phyloP scores from a whole-genome alignment of 2,113 vertebrate genomes.

The Myrmecobius fasciatus region DNA sequence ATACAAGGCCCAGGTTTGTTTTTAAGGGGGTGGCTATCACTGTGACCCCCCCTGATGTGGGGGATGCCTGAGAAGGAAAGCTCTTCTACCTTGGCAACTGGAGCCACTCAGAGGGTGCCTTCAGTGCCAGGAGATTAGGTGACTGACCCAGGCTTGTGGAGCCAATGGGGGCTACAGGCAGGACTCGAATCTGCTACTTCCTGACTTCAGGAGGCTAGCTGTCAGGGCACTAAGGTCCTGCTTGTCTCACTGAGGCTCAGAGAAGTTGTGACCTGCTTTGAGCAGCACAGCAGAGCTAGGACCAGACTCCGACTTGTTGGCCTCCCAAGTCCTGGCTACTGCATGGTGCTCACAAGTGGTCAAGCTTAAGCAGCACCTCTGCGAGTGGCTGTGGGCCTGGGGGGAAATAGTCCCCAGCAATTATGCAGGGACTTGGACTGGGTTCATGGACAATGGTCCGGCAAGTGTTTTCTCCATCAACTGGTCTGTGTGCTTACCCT shows the following conservation, averaged over 20 bases:
- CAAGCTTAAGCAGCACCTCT: neutral
- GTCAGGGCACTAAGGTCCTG: rapidly evolving
- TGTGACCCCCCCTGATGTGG: neutral
- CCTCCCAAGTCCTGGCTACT: neutral
- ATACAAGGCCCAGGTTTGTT: neutral
- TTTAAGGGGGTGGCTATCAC: neutral
- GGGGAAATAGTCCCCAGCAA: neutral
- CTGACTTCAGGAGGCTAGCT: no score
- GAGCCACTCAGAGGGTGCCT: no score
- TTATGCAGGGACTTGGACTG: no score
- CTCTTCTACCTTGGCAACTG: neutral
- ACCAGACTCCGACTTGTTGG: neutral
- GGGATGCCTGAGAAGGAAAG: neutral
- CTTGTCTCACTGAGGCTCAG: neutral
- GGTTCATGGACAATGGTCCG: neutral
- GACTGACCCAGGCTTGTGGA: constrained; percentile 4
- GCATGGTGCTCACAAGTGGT: neutral
- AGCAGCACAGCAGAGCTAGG: neutral
- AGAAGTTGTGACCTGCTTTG: rapidly evolving
- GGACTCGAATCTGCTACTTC: no score
- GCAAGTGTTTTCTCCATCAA: neutral
- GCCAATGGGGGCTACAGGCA: neutral
- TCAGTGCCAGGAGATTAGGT: neutral
- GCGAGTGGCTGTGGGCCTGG: neutral
- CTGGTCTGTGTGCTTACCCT: neutral